Conservation (phyloP, 2,797 vertebrate genomes). For the Furcifer pardalis region DNA sequence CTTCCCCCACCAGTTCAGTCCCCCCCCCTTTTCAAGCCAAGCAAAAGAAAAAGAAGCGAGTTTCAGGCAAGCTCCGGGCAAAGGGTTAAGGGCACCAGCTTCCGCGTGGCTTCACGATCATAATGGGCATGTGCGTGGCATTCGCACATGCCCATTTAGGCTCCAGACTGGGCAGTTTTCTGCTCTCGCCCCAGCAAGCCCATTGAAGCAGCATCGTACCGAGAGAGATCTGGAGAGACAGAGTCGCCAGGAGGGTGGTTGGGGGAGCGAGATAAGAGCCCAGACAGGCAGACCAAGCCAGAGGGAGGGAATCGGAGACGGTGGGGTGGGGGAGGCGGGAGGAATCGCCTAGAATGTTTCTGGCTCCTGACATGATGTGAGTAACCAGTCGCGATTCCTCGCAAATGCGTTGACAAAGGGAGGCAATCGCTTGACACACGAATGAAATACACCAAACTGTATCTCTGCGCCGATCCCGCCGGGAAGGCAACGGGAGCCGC, state of each 20-base stretch:
- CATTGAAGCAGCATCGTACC: constrained; percentile 22
- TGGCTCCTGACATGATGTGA: constrained; percentile 8
- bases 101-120: constrained; percentile 11
- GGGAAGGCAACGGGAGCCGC: constrained; percentile 29
- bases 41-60: neutral
- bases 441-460: constrained; percentile 73
- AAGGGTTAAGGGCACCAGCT: constrained; percentile 13
- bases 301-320: neutral
- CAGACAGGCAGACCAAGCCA: neutral
- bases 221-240: neutral
- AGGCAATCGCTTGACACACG: constrained; percentile 60
- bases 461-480: constrained; percentile 69
- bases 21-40: neutral
- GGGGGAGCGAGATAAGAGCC: neutral
- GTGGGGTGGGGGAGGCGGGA: neutral
- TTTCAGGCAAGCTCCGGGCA: constrained; percentile 6
- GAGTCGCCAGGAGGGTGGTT: neutral
- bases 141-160: constrained; percentile 62
- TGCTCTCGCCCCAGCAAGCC: neutral
- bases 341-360: constrained; percentile 33
- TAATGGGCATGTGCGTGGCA: constrained; percentile 62
- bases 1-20: no score
- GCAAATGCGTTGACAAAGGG: constrained; percentile 31
- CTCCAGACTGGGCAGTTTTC: constrained; percentile 11
- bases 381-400: neutral